These are phyloP conservation scores for Chorisops tibialis DNA, from an alignment of 2,888 invertebrate genomes.

Conservation along the genomic window DNA sequence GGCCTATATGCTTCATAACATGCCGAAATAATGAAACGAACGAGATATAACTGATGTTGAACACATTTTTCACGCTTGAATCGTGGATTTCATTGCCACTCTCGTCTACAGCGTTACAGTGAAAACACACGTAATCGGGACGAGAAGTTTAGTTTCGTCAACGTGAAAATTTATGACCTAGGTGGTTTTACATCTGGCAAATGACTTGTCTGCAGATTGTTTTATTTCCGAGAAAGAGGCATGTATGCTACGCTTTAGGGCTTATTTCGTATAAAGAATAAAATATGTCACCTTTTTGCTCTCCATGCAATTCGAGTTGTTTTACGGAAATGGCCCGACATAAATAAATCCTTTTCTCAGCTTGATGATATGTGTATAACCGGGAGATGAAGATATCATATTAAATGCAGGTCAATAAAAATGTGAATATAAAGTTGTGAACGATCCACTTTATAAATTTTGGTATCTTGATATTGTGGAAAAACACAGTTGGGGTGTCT, in stretches of 20 bases:
- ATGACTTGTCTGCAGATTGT: conserved; percentile 27
- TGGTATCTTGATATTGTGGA: too few relatives aligned
- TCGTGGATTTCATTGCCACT: conserved; percentile 3
- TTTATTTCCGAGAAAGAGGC: conserved; percentile 2
- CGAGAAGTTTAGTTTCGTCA: conserved; percentile 9
- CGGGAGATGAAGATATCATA: background rate
- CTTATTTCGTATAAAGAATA: conserved; percentile 12
- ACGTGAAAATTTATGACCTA: conserved; percentile 20
- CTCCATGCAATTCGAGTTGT: background rate
- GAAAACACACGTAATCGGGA: conserved; percentile 3
- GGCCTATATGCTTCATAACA: conserved; percentile 2
- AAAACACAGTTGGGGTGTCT: background rate
- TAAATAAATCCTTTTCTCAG: background rate
- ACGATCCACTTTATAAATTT: background rate
- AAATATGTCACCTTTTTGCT: background rate
- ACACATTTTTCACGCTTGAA: conserved; percentile 24
- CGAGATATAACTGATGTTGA: conserved; percentile 21
- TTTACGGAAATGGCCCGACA: background rate
- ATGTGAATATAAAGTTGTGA: conserved; percentile 3
- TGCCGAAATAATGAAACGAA: conserved; percentile 8
- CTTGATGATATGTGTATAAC: conserved; percentile 17
- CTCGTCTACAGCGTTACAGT: background rate
- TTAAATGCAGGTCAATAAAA: background rate
- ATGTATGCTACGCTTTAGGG: conserved; percentile 2
- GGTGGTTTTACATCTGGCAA: conserved; percentile 24